Conservation (phyloP, 2,113 vertebrate genomes). For the Prionailurus viverrinus region DNA sequence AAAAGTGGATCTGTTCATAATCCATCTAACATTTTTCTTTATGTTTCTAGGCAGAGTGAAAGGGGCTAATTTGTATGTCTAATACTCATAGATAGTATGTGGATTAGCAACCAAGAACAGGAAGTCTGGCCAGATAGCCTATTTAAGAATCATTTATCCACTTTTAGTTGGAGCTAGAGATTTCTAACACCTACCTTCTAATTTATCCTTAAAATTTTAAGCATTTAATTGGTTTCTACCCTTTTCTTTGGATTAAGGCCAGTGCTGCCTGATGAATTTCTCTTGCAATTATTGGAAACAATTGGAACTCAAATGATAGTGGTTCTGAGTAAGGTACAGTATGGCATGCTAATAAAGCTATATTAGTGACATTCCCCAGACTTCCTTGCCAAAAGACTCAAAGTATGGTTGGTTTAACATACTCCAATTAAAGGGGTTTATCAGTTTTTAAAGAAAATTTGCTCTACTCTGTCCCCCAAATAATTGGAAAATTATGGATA, state of each 20-base stretch:
- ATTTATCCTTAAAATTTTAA: slow-evolving; percentile 84
- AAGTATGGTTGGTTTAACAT: slow-evolving; percentile 60
- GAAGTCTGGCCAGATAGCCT: slow-evolving; percentile 75
- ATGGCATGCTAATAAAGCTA: slow-evolving; percentile 36
- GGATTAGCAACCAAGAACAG: slow-evolving; percentile 45
- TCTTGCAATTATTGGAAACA: slow-evolving; percentile 82
- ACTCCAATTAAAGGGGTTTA: slow-evolving; percentile 61
- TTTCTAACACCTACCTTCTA: slow-evolving; percentile 79
- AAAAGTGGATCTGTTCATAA: background rate
- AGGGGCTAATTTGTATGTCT: slow-evolving; percentile 41
- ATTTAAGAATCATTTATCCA: slow-evolving; percentile 82
- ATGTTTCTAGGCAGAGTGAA: background rate
- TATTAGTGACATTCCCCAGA: slow-evolving; percentile 33
- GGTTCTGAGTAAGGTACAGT: slow-evolving; percentile 62
- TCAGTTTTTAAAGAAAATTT: slow-evolving; percentile 34
- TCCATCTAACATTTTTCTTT: slow-evolving; percentile 16
- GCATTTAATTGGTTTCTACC: slow-evolving; percentile 85
- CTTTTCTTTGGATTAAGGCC: slow-evolving; percentile 81
- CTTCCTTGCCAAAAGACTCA: slow-evolving; percentile 62
- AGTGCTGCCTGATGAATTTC: slow-evolving; percentile 81
- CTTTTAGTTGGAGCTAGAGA: slow-evolving; percentile 75
- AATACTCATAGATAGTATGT: background rate
- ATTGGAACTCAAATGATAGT: slow-evolving; percentile 78
- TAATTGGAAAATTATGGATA: slow-evolving; percentile 55
- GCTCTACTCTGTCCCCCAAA: slow-evolving; percentile 10